phyloP scores from a whole-genome alignment of 1,140 invertebrate genomes.

The Lepidurus arcticus region DNA sequence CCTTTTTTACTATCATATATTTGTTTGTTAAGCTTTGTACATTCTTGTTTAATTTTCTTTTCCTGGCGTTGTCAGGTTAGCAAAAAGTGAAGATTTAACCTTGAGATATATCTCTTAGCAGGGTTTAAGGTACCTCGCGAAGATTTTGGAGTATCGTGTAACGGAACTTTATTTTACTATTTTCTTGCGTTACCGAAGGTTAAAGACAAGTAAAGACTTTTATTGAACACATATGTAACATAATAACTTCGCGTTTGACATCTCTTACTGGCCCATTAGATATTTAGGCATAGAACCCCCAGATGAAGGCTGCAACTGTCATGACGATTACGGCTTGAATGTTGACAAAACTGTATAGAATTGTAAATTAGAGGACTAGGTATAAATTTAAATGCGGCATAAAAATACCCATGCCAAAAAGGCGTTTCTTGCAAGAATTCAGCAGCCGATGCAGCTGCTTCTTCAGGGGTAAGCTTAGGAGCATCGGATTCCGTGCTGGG shows the following conservation, averaged over 20 bases:
- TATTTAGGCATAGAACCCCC: slow-evolving; percentile 40
- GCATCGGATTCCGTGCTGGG: slow-evolving; percentile 27
- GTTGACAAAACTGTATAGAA: slow-evolving; percentile 40
- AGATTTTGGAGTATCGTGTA: too few relatives aligned
- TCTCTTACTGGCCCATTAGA: background rate
- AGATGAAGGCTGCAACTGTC: slow-evolving; percentile 39
- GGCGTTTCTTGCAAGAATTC: slow-evolving; percentile 40
- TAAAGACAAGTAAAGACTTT: too few relatives aligned
- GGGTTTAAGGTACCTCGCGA: too few relatives aligned
- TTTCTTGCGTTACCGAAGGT: too few relatives aligned
- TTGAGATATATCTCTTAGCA: too few relatives aligned
- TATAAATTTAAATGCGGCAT: slow-evolving; percentile 14
- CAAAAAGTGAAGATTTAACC: too few relatives aligned
- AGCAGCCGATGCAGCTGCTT: slow-evolving; percentile 39
- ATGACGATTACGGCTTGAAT: slow-evolving; percentile 40
- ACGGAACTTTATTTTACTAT: too few relatives aligned
- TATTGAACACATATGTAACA: background rate
- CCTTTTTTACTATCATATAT: background rate
- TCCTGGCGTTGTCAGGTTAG: too few relatives aligned
- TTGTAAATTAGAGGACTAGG: slow-evolving; percentile 7
- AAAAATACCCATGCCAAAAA: slow-evolving; percentile 39
- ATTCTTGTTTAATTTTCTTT: background rate
- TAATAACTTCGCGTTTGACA: background rate
- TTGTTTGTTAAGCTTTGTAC: background rate
- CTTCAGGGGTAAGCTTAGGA: slow-evolving; percentile 38